Percentiles rank a stretch among this genome's conserved stretches.
Evolutionary conservation across 1,140 invertebrate species (phyloP).

Genomic region (Ostrea denselamellosa): DNA sequence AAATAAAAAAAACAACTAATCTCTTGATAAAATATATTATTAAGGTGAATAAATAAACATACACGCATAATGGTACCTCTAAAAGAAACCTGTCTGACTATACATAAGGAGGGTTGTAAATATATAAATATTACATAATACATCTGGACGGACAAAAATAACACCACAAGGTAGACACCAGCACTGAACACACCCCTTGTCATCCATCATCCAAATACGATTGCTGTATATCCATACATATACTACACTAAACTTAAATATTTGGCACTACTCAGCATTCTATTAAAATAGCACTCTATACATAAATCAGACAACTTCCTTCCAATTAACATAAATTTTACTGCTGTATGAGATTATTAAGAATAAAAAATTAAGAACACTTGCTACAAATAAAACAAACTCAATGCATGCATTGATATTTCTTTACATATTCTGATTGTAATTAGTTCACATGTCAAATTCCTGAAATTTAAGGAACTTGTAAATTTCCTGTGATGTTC

Average conservation of each 20-base stretch:
- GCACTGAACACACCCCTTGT: not conserved
- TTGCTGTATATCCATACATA: not conserved
- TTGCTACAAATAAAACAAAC: no score
- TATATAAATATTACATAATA: not conserved
- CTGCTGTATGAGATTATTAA: not conserved
- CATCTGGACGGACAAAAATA: not conserved
- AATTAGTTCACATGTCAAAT: no score
- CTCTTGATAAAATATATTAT: no score
- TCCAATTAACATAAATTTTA: not conserved
- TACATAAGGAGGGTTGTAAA: no score
- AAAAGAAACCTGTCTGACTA: no score
- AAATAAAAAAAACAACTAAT: no score
- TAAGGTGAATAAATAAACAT: no score
- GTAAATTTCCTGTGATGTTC: no score
- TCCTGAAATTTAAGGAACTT: no score
- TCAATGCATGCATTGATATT: no score
- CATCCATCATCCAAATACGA: not conserved
- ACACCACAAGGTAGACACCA: not conserved
- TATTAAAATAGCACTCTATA: conserved; percentile 17
- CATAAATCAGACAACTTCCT: not conserved
- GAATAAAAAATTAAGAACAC: not conserved
- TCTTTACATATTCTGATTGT: no score
- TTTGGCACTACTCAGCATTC: conserved; percentile 20
- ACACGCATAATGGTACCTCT: no score
- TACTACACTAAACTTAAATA: not conserved